Evolutionary conservation across 2,113 vertebrate species (phyloP).

Genomic region (Elachura formosa): DNA sequence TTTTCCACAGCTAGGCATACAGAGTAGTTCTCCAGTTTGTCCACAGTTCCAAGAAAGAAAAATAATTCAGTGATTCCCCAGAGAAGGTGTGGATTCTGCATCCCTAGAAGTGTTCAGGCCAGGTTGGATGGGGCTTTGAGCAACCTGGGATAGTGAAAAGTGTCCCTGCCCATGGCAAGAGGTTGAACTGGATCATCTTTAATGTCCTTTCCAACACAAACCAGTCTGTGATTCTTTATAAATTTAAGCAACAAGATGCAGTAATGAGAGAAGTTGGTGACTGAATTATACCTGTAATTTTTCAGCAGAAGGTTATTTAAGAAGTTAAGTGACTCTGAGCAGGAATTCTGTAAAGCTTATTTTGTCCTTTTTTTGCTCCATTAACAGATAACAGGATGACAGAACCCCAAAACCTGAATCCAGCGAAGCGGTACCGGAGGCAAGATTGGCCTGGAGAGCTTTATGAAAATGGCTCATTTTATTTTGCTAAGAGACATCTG

Average conservation of each 20-base stretch:
- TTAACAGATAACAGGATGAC: slow-evolving; percentile 69
- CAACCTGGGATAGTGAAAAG: background rate
- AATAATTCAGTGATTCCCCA: background rate
- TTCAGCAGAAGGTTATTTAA: background rate
- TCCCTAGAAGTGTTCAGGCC: background rate
- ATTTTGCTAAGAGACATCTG: slow-evolving; percentile 81
- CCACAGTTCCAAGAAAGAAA: background rate
- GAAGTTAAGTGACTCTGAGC: background rate
- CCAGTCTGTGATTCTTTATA: background rate
- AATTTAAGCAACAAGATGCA: background rate
- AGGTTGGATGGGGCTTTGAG: background rate
- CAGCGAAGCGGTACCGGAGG: slow-evolving; percentile 78
- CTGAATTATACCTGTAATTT: background rate
- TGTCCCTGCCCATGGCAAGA: background rate
- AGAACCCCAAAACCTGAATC: slow-evolving; percentile 80
- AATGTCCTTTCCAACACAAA: background rate
- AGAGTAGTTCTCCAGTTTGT: background rate
- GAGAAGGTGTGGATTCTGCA: background rate
- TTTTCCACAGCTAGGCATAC: background rate
- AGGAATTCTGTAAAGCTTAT: background rate
- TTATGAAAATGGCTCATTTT: slow-evolving; percentile 94
- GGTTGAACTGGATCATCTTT: background rate
- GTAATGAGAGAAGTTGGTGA: background rate
- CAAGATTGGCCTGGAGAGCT: slow-evolving; percentile 96
- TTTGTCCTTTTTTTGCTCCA: background rate